Evolutionary conservation across 2,888 invertebrate genomes (phyloP), one percentile per base, ranked within the genome.

Genomic region (Stratiomys singularior): DNA sequence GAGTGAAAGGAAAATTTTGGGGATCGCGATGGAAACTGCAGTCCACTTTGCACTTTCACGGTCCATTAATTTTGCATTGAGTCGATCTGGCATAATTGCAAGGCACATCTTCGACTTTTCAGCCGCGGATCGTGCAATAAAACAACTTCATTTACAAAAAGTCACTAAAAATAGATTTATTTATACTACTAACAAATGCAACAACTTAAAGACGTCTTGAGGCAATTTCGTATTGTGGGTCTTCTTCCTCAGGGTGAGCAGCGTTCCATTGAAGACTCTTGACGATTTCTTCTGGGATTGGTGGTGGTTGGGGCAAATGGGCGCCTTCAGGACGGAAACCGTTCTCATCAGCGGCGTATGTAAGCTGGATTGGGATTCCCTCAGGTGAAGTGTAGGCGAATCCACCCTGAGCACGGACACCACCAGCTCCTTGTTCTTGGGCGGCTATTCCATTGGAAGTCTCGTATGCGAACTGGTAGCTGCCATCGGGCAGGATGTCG

Each of bases 381-480:
- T 89, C 89, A 21, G 90, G 90, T 69, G 88, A 86, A 78, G 88
- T 88, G 87, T 90, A 90, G n/a, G 86, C 82, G 83, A 86, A 88
- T 27, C 37, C 58, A 89, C 74, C 74, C n/a, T 23, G 37, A 37
- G 74, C 74, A 21, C 27, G 28, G 18, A 37, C 37, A 11, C 89
- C 89, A 80, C 92, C 85, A 18, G 82, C 84, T 79, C 92, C 92
- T 18, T 83, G 81, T 82, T 91, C 91, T 81, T 90, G 88, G 4
- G 85, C 90, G 0, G 83, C 78, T 83, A 92, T 92, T 21, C 92
- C 92, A 82, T 92, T 92, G 23, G 87, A 87, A 80, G 92, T 92
- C 81, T 90, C 87, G 82, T 84, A 92, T 4, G 79, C 77, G 83
- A 85, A 90, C 0, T 82, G 76, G 58, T 74, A 74, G 1, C 30